Base-by-base conservation (phyloP, 2,113 vertebrate genomes). In the Numenius arquata region DNA sequence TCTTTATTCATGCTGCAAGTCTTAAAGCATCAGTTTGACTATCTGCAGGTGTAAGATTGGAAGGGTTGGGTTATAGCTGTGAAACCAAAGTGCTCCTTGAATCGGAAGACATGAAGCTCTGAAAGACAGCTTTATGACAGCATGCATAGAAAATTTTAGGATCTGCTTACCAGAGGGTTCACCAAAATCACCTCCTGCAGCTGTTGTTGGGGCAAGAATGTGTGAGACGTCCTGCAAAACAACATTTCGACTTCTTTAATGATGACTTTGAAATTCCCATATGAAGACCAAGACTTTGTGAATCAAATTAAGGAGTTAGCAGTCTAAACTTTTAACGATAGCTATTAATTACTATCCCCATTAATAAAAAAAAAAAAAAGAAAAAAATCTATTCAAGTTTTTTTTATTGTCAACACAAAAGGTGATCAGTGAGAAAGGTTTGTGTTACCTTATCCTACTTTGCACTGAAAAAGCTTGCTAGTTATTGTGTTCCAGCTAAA, bases 151-250 rank as follows among this genome's bases (percentile, higher is more conserved):
- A 93, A 66, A 90, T 41, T n/a, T 94, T 73, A 68, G 11, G 15
- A 26, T 97, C 17, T 75, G 85, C 97, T 98, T 97, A 98, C 98
- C 98, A 75, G 98, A 98, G 26, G 98, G 97, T 45, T 98, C 98
- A 63, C 96, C 93, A 85, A 97, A 98, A 43, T 98, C 98, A 77
- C 97, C 98, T 94, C 97, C 97, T n/a, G 97, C 96, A 65, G 93
- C 96, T 55, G 96, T 97, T 86, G 95, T 85, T 82, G 97, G 97
- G 17, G 52, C 97, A 67, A 98, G 96, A 93, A 98, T 97, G 79
- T 98, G 97, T 8, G 97, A 98, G 29, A 98, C 98, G 77, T 98
- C 98, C 98, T 98, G 81, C 67, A 97, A 97, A 91, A 93, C 43
- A 95, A 78, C 16, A 90, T 83, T 83, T 91, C 68, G 25, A 56